Conservation (phyloP, 2,888 invertebrate species). For the Amblyjoppa proteus region DNA sequence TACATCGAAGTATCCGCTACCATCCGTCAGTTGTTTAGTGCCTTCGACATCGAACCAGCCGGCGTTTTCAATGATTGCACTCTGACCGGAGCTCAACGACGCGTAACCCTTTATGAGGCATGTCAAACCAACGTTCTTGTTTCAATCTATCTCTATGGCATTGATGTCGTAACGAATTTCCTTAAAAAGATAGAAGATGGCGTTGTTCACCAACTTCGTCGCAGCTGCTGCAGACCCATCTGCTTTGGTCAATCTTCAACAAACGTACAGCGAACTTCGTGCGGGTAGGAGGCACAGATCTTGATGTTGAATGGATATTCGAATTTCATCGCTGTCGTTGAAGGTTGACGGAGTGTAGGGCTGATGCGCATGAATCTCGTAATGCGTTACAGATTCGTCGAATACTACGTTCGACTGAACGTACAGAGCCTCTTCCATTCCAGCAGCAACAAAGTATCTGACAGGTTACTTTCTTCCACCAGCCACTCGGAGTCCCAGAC, state of each 20-base stretch:
- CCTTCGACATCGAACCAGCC: constrained; percentile 55
- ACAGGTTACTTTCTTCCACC: constrained; percentile 24
- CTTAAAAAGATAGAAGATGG: constrained; percentile 77
- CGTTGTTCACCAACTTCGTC: constrained; percentile 50
- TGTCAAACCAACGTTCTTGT: constrained; percentile 78
- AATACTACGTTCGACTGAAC: constrained; percentile 45
- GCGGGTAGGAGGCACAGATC: constrained; percentile 60
- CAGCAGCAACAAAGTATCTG: constrained; percentile 34
- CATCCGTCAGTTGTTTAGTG: constrained; percentile 4
- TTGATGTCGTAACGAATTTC: constrained; percentile 80
- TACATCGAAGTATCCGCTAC: constrained; percentile 45
- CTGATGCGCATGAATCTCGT: constrained; percentile 41
- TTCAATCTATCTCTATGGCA: constrained; percentile 78
- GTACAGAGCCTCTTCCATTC: constrained; percentile 44
- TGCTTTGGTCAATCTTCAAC: constrained; percentile 1
- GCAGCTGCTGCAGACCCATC: constrained; percentile 7
- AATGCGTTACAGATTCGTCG: constrained; percentile 54
- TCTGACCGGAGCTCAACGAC: constrained; percentile 71
- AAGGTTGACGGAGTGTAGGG: constrained; percentile 55
- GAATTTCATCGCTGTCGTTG: constrained; percentile 64
- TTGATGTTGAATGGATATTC: constrained; percentile 58
- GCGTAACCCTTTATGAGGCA: constrained; percentile 79
- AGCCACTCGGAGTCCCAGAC: constrained; percentile 45
- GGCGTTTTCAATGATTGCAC: constrained; percentile 53
- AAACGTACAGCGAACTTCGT: constrained; percentile 54